Evolutionary conservation across 2,888 invertebrate species (phyloP).

Genomic region (Cordylochernes scorpioides): DNA sequence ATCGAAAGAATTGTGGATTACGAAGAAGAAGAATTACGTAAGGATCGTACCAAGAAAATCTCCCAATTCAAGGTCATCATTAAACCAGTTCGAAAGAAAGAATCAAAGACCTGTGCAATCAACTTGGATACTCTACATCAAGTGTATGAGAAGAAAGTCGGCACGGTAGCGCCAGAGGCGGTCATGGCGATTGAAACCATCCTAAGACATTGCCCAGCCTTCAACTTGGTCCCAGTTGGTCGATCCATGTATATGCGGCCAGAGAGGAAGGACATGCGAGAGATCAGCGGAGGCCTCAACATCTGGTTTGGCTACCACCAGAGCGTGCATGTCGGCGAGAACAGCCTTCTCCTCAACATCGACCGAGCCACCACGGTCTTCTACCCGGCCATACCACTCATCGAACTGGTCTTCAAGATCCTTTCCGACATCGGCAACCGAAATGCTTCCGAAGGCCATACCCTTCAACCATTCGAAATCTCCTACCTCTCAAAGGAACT

Average conservation of each 20-base stretch:
- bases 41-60: constrained; percentile 1
- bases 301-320: constrained; percentile 14
- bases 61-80: constrained; percentile 6
- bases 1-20: constrained; percentile 3
- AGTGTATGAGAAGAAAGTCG: constrained; percentile 1
- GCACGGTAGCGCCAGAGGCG: constrained; percentile 6
- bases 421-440: neutral
- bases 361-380: constrained; percentile 8
- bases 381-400: constrained; percentile 5
- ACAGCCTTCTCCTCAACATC: constrained; percentile 4
- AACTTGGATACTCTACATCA: constrained; percentile 2
- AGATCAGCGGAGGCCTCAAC: constrained; percentile 8
- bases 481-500: constrained; percentile 2
- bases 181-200: constrained; percentile 11
- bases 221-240: constrained; percentile 7
- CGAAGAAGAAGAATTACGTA: constrained; percentile 4
- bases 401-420: constrained; percentile 4
- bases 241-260: constrained; percentile 9
- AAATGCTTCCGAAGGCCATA: neutral
- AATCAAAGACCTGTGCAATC: constrained; percentile 3
- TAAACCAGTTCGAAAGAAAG: constrained; percentile 8
- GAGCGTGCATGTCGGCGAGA: too few relatives aligned
- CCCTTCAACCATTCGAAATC: constrained; percentile 1
- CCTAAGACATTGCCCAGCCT: constrained; percentile 8
- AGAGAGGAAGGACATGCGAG: constrained; percentile 2